Conservation (phyloP, 2,113 vertebrate genomes). For the Gallinago undulata region DNA sequence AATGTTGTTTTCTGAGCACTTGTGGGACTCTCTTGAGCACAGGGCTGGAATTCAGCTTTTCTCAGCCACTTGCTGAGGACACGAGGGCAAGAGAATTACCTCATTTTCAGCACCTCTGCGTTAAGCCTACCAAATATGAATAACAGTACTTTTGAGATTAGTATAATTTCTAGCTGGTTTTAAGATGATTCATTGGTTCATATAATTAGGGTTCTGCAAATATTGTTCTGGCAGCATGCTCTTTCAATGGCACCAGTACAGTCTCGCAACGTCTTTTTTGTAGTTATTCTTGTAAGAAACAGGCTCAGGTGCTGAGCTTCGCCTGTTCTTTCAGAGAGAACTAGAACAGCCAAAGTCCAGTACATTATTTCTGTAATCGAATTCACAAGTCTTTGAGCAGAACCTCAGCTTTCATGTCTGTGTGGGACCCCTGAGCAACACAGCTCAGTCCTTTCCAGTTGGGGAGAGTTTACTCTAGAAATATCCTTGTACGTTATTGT, state of each 20-base stretch:
- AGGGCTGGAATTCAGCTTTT: background rate
- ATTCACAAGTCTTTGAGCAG: background rate
- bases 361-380: accelerated
- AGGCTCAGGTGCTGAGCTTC: background rate
- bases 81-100: background rate
- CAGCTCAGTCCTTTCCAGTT: background rate
- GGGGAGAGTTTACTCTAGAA: background rate
- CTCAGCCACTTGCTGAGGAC: background rate
- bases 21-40: background rate
- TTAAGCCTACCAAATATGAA: background rate
- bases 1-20: background rate
- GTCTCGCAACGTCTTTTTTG: background rate
- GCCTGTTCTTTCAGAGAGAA: background rate
- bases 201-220: background rate
- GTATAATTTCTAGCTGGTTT: background rate
- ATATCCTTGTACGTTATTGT: accelerated
- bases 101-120: background rate
- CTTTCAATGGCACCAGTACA: background rate
- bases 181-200: background rate
- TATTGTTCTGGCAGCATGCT: background rate
- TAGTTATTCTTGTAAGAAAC: background rate
- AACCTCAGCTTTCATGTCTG: background rate
- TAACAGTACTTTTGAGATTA: background rate
- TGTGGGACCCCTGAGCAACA: background rate
- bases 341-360: background rate